Evolutionary conservation across 1,140 invertebrate genomes (phyloP).

Genomic region (Eulimnadia texana): DNA sequence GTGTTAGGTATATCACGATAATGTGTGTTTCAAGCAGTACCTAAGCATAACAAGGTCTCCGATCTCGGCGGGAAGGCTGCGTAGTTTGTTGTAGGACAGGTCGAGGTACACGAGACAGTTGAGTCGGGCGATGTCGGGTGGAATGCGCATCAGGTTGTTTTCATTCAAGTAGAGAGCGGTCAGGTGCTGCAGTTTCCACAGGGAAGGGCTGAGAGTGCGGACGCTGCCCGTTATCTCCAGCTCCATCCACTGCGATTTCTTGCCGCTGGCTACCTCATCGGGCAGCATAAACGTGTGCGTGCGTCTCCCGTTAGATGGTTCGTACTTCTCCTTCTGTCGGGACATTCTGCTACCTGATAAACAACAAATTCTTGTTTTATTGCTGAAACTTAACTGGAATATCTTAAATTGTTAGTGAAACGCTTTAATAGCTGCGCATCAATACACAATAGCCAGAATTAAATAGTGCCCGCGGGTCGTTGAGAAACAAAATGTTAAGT

Average conservation of each 20-base stretch:
- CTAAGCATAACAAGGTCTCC: conserved; percentile 85
- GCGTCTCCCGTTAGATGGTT: conserved; percentile 38
- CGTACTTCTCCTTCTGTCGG: conserved; percentile 25
- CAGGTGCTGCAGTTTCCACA: conserved; percentile 81
- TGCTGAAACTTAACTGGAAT: too few species aligned
- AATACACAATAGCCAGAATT: neutral
- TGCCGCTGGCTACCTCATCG: conserved; percentile 77
- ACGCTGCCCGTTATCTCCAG: conserved; percentile 59
- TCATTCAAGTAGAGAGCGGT: conserved; percentile 89
- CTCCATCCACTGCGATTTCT: conserved; percentile 75
- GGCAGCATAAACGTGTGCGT: conserved; percentile 80
- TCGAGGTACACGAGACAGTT: conserved; percentile 73
- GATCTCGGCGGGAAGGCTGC: conserved; percentile 83
- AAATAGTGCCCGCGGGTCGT: neutral
- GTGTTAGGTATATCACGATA: neutral
- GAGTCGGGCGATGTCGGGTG: conserved; percentile 71
- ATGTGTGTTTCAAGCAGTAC: conserved; percentile 31
- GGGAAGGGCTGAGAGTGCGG: conserved; percentile 71
- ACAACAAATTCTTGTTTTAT: too few species aligned
- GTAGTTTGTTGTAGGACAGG: conserved; percentile 83
- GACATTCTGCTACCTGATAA: conserved; percentile 14
- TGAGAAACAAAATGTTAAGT: neutral
- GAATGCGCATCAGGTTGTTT: conserved; percentile 75
- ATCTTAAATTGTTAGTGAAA: too few species aligned
- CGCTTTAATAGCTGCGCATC: neutral